phyloP scores from a whole-genome alignment of 2,888 invertebrate genomes.

The Taenaris catops region DNA sequence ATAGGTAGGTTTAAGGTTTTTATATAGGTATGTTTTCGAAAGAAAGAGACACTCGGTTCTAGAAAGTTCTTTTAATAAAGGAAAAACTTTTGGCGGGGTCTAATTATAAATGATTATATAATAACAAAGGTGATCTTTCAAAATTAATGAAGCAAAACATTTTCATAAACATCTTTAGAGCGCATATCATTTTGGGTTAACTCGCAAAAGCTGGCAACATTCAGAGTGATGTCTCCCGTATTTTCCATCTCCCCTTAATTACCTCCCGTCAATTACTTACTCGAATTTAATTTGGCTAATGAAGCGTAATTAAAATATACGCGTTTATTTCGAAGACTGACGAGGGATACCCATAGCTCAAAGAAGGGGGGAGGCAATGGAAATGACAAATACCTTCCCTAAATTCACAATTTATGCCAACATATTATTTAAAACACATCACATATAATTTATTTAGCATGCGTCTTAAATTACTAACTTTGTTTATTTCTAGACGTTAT shows the following conservation, averaged over 20 bases:
- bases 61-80: no score
- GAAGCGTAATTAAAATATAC: constrained; percentile 78
- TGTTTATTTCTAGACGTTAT: no score
- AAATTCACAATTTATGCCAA: no score
- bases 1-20: no score
- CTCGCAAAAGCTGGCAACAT: constrained; percentile 42
- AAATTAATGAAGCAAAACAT: constrained; percentile 29
- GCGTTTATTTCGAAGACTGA: constrained; percentile 61
- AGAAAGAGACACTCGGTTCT: no score
- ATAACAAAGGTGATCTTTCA: neutral
- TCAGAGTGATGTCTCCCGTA: constrained; percentile 44
- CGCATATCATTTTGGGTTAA: constrained; percentile 32
- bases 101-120: no score
- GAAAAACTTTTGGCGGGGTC: no score
- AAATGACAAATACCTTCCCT: constrained; percentile 14
- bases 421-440: no score
- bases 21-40: no score
- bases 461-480: no score
- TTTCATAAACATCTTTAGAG: constrained; percentile 41
- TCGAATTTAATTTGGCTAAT: constrained; percentile 78
- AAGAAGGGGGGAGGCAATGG: constrained; percentile 14
- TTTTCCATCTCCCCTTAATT: constrained; percentile 53
- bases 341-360: constrained; percentile 23
- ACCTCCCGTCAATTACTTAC: constrained; percentile 69
- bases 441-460: no score